Base-by-base conservation (phyloP, 2,113 vertebrate genomes). In the Corvus cornix region DNA sequence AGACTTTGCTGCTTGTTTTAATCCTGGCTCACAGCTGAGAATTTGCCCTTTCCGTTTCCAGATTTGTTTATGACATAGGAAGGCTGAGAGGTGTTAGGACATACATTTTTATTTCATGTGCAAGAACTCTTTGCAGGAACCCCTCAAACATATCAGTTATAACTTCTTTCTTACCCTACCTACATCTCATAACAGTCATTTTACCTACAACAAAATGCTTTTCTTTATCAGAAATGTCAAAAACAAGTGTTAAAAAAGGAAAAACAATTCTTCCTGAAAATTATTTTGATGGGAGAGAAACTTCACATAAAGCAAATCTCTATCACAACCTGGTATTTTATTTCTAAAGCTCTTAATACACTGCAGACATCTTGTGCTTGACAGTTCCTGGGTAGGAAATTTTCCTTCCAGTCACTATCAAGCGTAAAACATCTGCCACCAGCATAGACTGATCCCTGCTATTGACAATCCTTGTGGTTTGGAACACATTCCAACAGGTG, bases 191-290 rank as follows among this genome's bases (percentile, higher is more conserved):
- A 93, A 87, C 35, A 87, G 74, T 92, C 56, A 49, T 72, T 95
- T 62, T 91, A 80, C 95, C 69, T 92, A 81, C 76, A 89, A 95
- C 56, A 89, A 87, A 95, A 93, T 75, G 76, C 86, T 91, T 95
- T 96, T 92, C 83, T 82, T 14, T 64, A 84, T 75, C 39, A 84
- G 64, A 95, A 93, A 70, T 92, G 89, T 92, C 93, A 95, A 92
- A 95, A 97, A 91, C 39, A 72, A 27, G 48, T 72, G 60, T 81
- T 93, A 58, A 79, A 89, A 92, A 92, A 68, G 68, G 84, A 86
- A 94, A 90, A 96, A 92, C 80, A 96, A 69, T 79, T 79, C 77
- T 91, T 72, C 58, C 58, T 73, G 81, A 87, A 94, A 95, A 89
- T 94, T 93, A 95, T 95, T 94, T 93, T 96, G 94, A 94, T 0